A percentile compares a stretch with the other conserved stretches of the same genome.
Conservation (phyloP, 1,140 invertebrate genomes). For the Drosophila asahinai region DNA sequence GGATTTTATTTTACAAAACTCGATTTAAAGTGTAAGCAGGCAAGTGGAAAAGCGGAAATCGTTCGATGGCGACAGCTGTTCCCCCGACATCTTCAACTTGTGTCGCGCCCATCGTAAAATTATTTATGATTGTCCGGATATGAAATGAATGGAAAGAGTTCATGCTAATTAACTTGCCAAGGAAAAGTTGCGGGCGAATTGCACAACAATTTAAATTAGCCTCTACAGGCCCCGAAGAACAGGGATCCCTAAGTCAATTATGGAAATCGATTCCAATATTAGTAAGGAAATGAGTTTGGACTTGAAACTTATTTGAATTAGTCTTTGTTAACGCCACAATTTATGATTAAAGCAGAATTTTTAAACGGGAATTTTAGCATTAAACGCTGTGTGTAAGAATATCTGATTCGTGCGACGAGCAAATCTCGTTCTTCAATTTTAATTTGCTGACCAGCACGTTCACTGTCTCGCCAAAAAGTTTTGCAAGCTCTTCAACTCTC, state of each 20-base stretch:
- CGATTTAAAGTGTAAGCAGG: conserved; percentile 33
- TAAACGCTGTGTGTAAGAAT: not conserved
- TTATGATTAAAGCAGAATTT: not conserved
- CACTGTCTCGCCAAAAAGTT: conserved; percentile 24
- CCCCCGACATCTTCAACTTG: conserved; percentile 25
- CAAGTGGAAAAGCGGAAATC: conserved; percentile 54
- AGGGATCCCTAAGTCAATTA: conserved; percentile 21
- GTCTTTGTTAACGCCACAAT: not conserved
- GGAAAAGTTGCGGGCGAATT: conserved; percentile 21
- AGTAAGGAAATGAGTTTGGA: conserved; percentile 11
- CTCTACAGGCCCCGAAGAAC: conserved; percentile 10
- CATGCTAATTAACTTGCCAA: conserved; percentile 53
- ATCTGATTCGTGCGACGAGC: not conserved
- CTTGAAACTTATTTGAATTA: conserved; percentile 20
- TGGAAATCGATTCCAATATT: conserved; percentile 12
- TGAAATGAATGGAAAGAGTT: conserved; percentile 65
- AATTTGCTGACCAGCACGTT: conserved; percentile 22
- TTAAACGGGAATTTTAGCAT: not conserved
- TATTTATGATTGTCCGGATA: conserved; percentile 66
- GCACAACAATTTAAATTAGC: conserved; percentile 59
- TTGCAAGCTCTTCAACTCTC: conserved; percentile 25
- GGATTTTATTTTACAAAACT: conserved; percentile 34
- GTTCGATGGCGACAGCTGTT: conserved; percentile 36
- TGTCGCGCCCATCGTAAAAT: conserved; percentile 28
- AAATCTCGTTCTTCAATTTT: conserved; percentile 11